Evolutionary conservation across 1,140 invertebrate species (phyloP), one percentile per base, ranked within the genome.

Genomic region (Copidosoma floridanum): DNA sequence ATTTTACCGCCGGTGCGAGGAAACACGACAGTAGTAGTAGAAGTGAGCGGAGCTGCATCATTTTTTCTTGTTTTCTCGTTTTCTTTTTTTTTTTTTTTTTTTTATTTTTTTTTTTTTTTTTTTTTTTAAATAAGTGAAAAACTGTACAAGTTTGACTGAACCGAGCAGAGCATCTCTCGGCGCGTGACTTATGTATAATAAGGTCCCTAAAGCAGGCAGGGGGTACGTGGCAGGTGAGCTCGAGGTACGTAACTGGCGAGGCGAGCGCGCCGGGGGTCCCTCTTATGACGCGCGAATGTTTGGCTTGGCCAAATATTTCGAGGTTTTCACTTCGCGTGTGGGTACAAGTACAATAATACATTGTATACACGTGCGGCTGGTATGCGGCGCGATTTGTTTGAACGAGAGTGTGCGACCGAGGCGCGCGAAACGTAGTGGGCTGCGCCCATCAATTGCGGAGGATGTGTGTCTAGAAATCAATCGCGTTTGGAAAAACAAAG

Each of bases 391-490:
- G 59, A 65, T 60, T 53, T 76, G 61, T 76, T 73, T 73, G 63
- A n/a, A 68, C n/a, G 47, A 69, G 62, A 67, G 71, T 68, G 8
- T 38, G 52, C 21, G 51, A 4, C 32, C 11, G 26, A 47, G 40
- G 20, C n/a, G n/a, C n/a, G n/a, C n/a, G n/a, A n/a, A n/a, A n/a
- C n/a, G 59, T 67, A 69, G 67, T 63, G 61, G 66, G 74, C 71
- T 51, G 68, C 66, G 72, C 64, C 65, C 68, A 59, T 57, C 46
- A 16, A 20, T 27, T 23, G 46, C 18, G 11, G 46, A 74, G 71
- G 70, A 73, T 75, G 71, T 75, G 64, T 75, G 57, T 70, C 68
- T 68, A 75, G 74, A 75, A 75, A 74, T 75, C 69, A 65, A 67
- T 62, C 24, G 64, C 66, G 48, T 66, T n/a, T n/a, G 69, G 32